Conservation (phyloP, 1,140 invertebrate genomes). For the silkworm (Bombyx mori) region ASM3026992v2 NC_085115.1:8098001-8098500, state of each 20-base stretch:
- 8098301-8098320: conserved; percentile 39
- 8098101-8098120: neutral
- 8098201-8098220: conserved; percentile 23
- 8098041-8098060: too few species aligned
- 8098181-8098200: conserved; percentile 13
- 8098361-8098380: conserved; percentile 46
- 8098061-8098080: too few species aligned
- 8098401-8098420: neutral
- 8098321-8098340: conserved; percentile 32
- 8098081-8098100: neutral
- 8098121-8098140: neutral
- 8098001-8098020: neutral
- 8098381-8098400: conserved; percentile 34
- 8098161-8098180: neutral
- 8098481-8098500: neutral
- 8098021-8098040: too few species aligned
- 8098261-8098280: conserved; percentile 29
- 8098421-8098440: conserved; percentile 1
- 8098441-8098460: conserved; percentile 8
- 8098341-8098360: conserved; percentile 6
- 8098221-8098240: too few species aligned
- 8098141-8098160: neutral
- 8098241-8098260: conserved; percentile 14
- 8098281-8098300: conserved; percentile 50
- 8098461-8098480: neutral